These are phyloP conservation scores for Atethmia centrago DNA, from an alignment of 2,888 invertebrate genomes.

Conservation along the genomic window DNA sequence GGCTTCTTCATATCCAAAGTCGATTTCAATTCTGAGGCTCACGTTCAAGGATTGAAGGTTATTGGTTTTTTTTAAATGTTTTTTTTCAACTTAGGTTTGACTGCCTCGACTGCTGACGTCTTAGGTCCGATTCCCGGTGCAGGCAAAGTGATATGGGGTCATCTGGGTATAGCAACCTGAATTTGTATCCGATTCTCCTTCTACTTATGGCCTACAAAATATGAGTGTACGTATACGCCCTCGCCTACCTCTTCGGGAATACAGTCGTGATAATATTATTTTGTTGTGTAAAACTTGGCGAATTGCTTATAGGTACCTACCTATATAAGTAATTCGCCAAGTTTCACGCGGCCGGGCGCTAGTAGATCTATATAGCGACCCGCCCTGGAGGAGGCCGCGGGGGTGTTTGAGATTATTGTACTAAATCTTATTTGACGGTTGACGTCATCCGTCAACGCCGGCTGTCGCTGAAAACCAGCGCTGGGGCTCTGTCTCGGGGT, in stretches of 20 bases:
- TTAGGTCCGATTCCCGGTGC: background rate
- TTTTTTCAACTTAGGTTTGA: background rate
- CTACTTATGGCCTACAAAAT: background rate
- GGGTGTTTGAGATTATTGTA: no score
- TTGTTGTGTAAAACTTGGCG: background rate
- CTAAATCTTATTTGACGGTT: no score
- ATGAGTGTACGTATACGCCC: background rate
- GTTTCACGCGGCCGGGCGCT: no score
- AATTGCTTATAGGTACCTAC: background rate
- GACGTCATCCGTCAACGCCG: no score
- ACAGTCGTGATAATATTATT: background rate
- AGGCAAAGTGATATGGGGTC: background rate
- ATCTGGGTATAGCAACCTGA: background rate
- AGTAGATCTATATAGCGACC: background rate
- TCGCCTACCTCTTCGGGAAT: background rate
- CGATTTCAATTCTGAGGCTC: slow-evolving; percentile 96
- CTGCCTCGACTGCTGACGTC: background rate
- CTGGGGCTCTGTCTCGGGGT: no score
- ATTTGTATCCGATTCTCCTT: background rate
- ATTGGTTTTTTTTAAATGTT: slow-evolving; percentile 65
- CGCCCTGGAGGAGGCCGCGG: no score
- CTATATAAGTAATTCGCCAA: no score
- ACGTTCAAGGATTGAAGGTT: slow-evolving; percentile 96
- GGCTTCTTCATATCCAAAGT: slow-evolving; percentile 98
- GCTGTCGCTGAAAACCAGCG: no score